Conservation (phyloP, 2,797 vertebrate genomes). For the Eospalax fontanierii region DNA sequence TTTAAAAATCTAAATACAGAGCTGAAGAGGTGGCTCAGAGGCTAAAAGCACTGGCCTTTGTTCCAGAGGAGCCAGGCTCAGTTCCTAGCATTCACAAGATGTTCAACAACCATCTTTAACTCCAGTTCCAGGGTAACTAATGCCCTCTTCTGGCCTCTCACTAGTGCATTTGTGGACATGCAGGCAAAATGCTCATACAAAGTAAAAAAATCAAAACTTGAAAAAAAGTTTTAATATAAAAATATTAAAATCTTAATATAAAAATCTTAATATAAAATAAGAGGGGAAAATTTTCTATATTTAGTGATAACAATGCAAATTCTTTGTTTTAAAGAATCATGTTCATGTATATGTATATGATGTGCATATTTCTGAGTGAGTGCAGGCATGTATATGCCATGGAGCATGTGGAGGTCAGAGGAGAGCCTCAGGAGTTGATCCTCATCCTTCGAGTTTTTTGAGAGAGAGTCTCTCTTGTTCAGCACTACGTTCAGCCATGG, state of each 20-base stretch:
- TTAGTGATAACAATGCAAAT: background rate
- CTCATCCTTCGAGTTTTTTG: background rate
- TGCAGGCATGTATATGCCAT: background rate
- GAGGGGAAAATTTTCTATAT: background rate
- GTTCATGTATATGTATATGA: background rate
- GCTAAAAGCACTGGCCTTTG: too few species aligned
- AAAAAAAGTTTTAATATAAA: background rate
- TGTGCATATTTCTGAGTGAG: background rate
- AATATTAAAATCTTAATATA: background rate
- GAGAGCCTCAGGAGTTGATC: background rate
- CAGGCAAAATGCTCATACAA: too few species aligned
- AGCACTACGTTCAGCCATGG: background rate
- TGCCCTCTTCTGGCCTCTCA: too few species aligned
- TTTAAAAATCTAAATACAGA: too few species aligned
- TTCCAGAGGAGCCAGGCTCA: too few species aligned
- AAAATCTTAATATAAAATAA: background rate
- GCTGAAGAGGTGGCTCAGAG: too few species aligned
- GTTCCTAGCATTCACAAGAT: too few species aligned
- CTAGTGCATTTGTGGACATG: too few species aligned
- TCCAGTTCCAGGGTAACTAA: too few species aligned
- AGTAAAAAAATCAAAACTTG: too few species aligned
- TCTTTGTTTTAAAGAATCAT: background rate
- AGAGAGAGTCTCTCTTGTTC: background rate
- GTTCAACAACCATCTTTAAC: too few species aligned
- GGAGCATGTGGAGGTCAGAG: background rate